A percentile compares a stretch with the other conserved stretches of the same genome.
Evolutionary conservation across 1,140 invertebrate species (phyloP).

Genomic region (Euura saliciscinereae): DNA sequence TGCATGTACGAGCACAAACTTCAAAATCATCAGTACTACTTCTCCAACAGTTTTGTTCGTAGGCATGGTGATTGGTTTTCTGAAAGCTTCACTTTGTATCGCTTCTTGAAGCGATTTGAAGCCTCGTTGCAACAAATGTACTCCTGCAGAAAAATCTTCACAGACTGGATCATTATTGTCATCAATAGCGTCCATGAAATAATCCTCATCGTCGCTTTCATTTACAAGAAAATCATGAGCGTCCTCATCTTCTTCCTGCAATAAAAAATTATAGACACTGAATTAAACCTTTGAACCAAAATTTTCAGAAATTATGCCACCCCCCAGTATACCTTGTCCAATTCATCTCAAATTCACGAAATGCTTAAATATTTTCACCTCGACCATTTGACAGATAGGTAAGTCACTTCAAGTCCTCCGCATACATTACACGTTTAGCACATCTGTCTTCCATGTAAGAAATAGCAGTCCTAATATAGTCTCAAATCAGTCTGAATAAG

Average conservation of each 20-base stretch:
- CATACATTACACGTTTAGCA: background rate
- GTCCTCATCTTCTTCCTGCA: background rate
- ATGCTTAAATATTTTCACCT: background rate
- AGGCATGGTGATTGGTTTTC: background rate
- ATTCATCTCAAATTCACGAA: background rate
- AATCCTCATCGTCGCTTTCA: background rate
- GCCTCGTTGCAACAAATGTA: background rate
- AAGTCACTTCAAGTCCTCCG: background rate
- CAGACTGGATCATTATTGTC: background rate
- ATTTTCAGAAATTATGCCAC: background rate
- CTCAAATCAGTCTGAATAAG: background rate
- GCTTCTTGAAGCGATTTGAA: background rate
- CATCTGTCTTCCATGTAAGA: background rate
- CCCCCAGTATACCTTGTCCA: background rate
- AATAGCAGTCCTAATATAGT: background rate
- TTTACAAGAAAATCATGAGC: background rate
- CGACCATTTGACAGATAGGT: background rate
- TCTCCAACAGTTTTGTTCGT: background rate
- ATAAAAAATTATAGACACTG: background rate
- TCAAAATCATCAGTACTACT: slow-evolving; percentile 16
- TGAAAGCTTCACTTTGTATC: background rate
- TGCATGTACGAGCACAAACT: slow-evolving; percentile 12
- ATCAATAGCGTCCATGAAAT: background rate
- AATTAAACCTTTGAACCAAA: background rate
- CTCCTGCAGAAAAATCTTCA: background rate